Base-by-base conservation (phyloP, 2,797 vertebrate genomes). In the Chelidonichthys spinosus region DNA sequence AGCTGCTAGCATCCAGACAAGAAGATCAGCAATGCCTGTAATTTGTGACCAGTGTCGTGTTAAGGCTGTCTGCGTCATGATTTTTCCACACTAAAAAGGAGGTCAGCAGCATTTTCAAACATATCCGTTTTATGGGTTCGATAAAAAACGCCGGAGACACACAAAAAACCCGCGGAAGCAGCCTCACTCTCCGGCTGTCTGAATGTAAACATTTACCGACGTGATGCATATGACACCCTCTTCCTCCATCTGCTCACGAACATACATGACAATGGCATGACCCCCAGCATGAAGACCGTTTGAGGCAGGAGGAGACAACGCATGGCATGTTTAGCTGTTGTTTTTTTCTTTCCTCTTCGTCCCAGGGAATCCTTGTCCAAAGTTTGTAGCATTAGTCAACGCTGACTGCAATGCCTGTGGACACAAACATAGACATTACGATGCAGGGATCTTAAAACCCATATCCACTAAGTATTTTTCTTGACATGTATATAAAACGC, bases 311-410 rank as follows among this genome's bases (percentile, higher is more conserved):
- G 47, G 42, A 78, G 72, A 56, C 62, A 78, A 77, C 84, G 87
- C 73, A 44, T 86, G 83, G 78, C 81, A 62, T 64, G 62, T 78
- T 74, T 47, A 43, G 60, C 56, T 79, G 54, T 74, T 72, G 87
- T 69, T 72, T 88, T 69, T 37, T 59, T 5, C 53, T 65, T 54
- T 70, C 39, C 43, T 67, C 65, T 46, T 14, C 35, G 63, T 78
- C 66, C 35, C 67, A 69, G 44, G 62, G 61, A 82, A 84, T 83
- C 78, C 59, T 63, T 73, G 58, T 75, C 67, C 42, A 69, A 80
- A 79, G 25, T 74, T 70, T 80, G 62, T 64, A 61, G 32, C 43
- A 47, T 88, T 91, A 59, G 84, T 77, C 80, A 83, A 85, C 74
- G 25, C 46, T 78, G 64, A 69, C 70, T 50, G 49, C 70, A 72